Evolutionary conservation across 2,888 invertebrate genomes (phyloP), one percentile per base, ranked within the genome.

Genomic region (Athripsodes cinereus): DNA sequence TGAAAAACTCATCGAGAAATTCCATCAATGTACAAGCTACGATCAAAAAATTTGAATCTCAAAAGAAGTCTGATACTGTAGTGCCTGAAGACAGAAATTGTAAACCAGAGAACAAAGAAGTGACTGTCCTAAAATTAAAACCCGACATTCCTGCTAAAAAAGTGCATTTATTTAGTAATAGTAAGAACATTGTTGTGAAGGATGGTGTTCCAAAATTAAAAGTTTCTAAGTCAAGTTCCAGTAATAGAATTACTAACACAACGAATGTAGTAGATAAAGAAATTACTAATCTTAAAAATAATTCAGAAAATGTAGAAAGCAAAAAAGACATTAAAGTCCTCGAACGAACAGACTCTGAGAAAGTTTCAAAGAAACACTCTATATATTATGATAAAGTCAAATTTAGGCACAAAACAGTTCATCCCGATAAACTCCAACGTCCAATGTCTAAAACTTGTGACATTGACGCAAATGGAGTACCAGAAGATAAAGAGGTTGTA

Each of bases 71-170:
- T 13, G 19, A 18, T 22, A n/a, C n/a, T n/a, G n/a, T n/a, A n/a
- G 10, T 26, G n/a, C 11, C 74, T 18, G n/a, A 10, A 20, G 11
- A 16, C 21, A 3, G 20, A 10, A 20, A 20, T 6, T 6, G 19
- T 11, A 19, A 19, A 20, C 47, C 47, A n/a, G 47, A 47, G 19
- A 20, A 47, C 8, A 21, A 47, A 8, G 47, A 20, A 19, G 16
- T 11, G 5, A 5, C 8, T 10, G 11, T 20, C 11, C 5, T 13
- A 13, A 47, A 47, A 19, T 47, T 47, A 19, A 82, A 82, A 74
- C 81, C 82, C 48, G 80, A 79, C 75, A 76, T 82, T 73, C 81
- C 81, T 72, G 81, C 81, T 72, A 82, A 82, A 68, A 81, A 79
- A 71, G 75, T 79, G 64, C 74, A 76, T 65, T 66, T 79, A 73